Evolutionary conservation across 2,797 vertebrate species (phyloP).

Genomic region (Tapirus indicus): DNA sequence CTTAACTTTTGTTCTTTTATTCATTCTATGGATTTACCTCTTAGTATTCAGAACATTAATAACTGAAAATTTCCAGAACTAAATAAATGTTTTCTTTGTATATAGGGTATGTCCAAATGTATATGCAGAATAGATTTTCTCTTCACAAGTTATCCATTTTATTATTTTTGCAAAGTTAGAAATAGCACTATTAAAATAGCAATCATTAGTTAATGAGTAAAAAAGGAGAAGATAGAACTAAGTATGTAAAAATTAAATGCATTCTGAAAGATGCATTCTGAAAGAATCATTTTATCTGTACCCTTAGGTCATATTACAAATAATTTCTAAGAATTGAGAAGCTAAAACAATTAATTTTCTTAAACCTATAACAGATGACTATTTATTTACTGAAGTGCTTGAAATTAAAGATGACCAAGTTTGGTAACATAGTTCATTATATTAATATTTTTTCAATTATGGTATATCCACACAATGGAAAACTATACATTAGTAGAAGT

Average conservation of each 20-base stretch:
- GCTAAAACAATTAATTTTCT: neutral
- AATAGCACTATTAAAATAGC: neutral
- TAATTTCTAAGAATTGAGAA: neutral
- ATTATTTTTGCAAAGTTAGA: conserved; percentile 34
- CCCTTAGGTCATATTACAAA: neutral
- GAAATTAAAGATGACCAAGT: neutral
- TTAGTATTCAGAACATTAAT: neutral
- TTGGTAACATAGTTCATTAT: neutral
- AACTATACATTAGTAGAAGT: neutral
- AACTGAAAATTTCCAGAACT: neutral
- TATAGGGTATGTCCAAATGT: neutral
- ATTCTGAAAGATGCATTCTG: conserved; percentile 35
- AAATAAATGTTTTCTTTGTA: neutral
- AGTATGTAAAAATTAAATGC: neutral
- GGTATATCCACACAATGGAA: neutral
- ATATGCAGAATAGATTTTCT: neutral
- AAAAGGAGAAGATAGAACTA: neutral
- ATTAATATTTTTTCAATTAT: neutral
- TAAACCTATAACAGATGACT: neutral
- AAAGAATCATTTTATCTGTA: conserved; percentile 26
- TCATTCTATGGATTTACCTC: neutral
- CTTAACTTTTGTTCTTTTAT: neutral
- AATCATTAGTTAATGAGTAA: conserved; percentile 1
- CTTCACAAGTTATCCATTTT: neutral
- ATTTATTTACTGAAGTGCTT: neutral